Base-by-base conservation (phyloP, 2,113 vertebrate genomes). In the Anolis carolinensis region DNA sequence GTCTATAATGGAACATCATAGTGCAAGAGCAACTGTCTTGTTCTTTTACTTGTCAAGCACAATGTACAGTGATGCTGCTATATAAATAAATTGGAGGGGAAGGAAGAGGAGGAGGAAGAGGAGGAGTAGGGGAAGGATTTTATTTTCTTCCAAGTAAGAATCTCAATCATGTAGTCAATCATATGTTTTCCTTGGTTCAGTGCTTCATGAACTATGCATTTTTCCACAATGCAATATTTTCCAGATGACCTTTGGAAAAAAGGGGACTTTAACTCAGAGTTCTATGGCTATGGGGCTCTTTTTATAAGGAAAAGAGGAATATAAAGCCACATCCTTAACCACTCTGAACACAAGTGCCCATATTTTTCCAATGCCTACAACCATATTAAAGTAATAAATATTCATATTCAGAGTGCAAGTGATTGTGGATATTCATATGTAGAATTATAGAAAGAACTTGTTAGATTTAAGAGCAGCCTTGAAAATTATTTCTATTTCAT, bases 161-260 rank as follows among this genome's bases (percentile, higher is more conserved):
- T 27, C 1, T 85, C 25, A n/a, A 70, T 18, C 50, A 52, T 70
- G 59, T 36, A 81, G 25, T 16, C 90, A 87, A 86, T 48, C 7
- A 73, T 84, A 85, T 0, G 30, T 83, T 71, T 89, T 91, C 3
- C 83, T 23, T 78, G 44, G n/a, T 27, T 34, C 63, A 65, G 32
- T 48, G 2, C 63, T 68, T 50, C 71, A 59, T 79, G 50, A 79
- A 79, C 25, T 13, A 79, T 44, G 34, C 11, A 62, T 48, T 68
- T 59, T 85, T 85, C 52, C 48, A 72, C 32, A 50, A 23, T 72
- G 11, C 18, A 78, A 16, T 68, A 59, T 68, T 85, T 85, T 36
- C 63, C 63, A 36, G 9, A 48, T 71, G 48, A 36, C 32, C 13
- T 36, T 55, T 34, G 70, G 55, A 75, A 62, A 62, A 67, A 44